Evolutionary conservation across 2,888 invertebrate species (phyloP), one percentile per base, ranked within the genome.

Genomic region (Harmothoe impar): DNA sequence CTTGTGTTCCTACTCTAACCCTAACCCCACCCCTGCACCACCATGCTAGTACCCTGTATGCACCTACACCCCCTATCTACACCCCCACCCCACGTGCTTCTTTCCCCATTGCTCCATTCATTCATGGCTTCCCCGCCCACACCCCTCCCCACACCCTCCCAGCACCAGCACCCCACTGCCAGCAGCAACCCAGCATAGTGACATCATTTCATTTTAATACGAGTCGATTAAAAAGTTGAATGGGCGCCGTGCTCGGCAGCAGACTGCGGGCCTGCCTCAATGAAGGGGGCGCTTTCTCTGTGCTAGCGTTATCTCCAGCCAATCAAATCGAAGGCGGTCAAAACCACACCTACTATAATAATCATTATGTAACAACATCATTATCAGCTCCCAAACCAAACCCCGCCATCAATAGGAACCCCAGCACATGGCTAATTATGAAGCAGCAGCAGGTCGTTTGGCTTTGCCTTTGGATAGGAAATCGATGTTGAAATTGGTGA

Each of bases 241-340:
- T 84, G 84, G 51, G 84, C 84, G 33, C 84, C 10, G 43, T 23
- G n/a, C 23, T 84, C 33, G 25, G 25, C 43, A 31, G 25, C 43
- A 43, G 43, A 43, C 43, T 43, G 43, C 43, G 5, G 43, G 43
- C 43, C 43, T 43, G 43, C 3, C 43, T 43, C 43, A 43, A 25
- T 84, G 84, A 84, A 84, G 29, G 84, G 25, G 84, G 12, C 35
- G 35, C 23, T 35, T 25, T n/a, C 25, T 43, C 35, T n/a, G 51
- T 20, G 20, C 86, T 25, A 7, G 54, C 52, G 7, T 86, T 86
- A 86, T 86, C 86, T 86, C 3, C 54, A 56, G 31, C 86, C 86
- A 86, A 86, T 86, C 86, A 86, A 86, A 54, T 54, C 56, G 86
- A 86, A 56, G 86, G 54, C 86, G 56, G 33, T 86, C 86, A 86